Conservation (phyloP, 2,888 invertebrate genomes). For the Tholera decimalis region DNA sequence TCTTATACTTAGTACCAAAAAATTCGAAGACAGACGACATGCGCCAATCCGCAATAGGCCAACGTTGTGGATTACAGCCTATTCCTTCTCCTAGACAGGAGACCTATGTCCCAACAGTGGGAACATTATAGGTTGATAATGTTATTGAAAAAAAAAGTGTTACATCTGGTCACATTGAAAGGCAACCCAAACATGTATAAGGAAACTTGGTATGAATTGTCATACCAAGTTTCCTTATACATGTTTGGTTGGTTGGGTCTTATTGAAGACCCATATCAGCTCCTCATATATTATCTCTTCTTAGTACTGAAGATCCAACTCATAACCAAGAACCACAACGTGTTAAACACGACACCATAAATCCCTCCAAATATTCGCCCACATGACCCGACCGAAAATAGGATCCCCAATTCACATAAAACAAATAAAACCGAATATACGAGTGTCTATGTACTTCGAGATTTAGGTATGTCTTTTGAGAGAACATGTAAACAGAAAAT, state of each 20-base stretch:
- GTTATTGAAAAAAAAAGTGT: not conserved
- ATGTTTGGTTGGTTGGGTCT: too few species aligned
- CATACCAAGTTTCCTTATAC: not conserved
- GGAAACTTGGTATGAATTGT: not conserved
- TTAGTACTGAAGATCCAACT: not conserved
- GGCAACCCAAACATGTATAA: not conserved
- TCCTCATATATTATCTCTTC: conserved; percentile 4
- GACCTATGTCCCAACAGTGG: too few species aligned
- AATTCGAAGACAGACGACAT: too few species aligned
- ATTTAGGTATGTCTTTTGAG: too few species aligned
- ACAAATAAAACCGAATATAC: conserved; percentile 36
- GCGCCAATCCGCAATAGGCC: too few species aligned
- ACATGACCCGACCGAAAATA: conserved; percentile 19
- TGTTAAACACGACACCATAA: conserved; percentile 25
- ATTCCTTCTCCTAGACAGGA: too few species aligned
- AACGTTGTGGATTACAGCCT: too few species aligned
- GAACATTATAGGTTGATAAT: too few species aligned
- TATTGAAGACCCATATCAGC: not conserved
- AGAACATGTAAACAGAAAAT: conserved; percentile 41
- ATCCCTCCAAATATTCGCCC: conserved; percentile 10
- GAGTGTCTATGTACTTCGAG: too few species aligned
- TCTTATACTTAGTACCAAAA: too few species aligned
- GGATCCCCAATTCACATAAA: conserved; percentile 32
- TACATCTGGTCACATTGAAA: not conserved
- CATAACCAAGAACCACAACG: conserved; percentile 15